Conservation (phyloP, 1,140 invertebrate species). For the Drosophila lowei region DNA sequence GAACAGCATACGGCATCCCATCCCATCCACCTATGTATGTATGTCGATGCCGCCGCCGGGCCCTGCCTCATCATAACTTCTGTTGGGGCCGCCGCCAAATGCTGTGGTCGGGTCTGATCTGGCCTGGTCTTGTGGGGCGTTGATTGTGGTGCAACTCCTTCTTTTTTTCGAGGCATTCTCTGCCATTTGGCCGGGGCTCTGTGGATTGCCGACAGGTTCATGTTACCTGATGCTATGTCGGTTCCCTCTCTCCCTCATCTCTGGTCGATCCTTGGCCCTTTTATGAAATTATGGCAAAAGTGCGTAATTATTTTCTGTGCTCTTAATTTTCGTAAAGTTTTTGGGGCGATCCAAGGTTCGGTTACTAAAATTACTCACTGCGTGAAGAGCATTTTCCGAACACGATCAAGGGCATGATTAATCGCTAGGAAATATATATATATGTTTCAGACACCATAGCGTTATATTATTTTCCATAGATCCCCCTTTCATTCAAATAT, state of each 20-base stretch:
- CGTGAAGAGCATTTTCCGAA: conserved; percentile 14
- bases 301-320: conserved; percentile 83
- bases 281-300: conserved; percentile 80
- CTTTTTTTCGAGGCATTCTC: conserved; percentile 44
- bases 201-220: conserved; percentile 76
- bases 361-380: conserved; percentile 66
- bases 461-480: too few relatives aligned
- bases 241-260: conserved; percentile 18
- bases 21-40: conserved; percentile 12
- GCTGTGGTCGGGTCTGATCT: conserved; percentile 40
- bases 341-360: conserved; percentile 12
- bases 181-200: conserved; percentile 34
- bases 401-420: neutral
- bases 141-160: conserved; percentile 78
- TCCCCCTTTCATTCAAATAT: too few relatives aligned
- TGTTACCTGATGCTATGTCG: conserved; percentile 57
- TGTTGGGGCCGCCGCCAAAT: conserved; percentile 63
- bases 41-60: conserved; percentile 38
- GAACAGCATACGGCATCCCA: neutral
- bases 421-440: too few relatives aligned
- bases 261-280: conserved; percentile 36
- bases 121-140: conserved; percentile 63
- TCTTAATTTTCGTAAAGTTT: conserved; percentile 68
- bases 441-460: too few relatives aligned
- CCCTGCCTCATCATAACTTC: conserved; percentile 72